Conservation (phyloP, 2,888 invertebrate genomes). For the Campoplex capitator region DNA sequence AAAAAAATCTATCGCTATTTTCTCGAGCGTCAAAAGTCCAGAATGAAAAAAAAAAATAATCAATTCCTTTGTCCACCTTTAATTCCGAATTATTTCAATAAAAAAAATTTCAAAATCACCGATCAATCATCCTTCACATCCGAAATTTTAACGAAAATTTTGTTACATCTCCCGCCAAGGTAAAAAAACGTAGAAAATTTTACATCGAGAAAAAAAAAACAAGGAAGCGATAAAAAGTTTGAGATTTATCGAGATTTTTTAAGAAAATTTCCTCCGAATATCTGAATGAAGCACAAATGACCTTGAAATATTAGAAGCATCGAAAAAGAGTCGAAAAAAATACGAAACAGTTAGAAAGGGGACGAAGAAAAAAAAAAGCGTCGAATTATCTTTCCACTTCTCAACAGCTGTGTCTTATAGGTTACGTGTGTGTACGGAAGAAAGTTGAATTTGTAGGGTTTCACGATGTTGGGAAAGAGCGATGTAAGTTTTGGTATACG, state of each 20-base stretch:
- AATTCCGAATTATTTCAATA: no score
- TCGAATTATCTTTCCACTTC: neutral
- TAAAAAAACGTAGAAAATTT: no score
- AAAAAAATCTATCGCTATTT: neutral
- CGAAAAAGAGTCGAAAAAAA: neutral
- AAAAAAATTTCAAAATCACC: no score
- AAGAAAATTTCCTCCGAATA: neutral
- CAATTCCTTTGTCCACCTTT: no score
- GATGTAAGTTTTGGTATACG: constrained; percentile 43
- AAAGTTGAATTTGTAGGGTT: constrained; percentile 76
- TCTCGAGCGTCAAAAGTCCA: no score
- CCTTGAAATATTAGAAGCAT: neutral
- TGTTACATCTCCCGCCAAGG: neutral
- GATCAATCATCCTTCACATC: no score
- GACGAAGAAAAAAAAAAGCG: neutral
- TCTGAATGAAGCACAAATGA: neutral
- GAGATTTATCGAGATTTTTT: no score
- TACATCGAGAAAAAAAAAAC: neutral
- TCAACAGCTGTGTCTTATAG: neutral
- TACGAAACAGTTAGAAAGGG: neutral
- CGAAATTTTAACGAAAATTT: no score
- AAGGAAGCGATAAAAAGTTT: neutral
- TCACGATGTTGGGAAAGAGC: constrained; percentile 75
- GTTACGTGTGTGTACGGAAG: constrained; percentile 1
- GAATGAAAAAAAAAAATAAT: no score